These are phyloP conservation scores for Nibea albiflora DNA, from an alignment of 2,113 vertebrate genomes.

Conservation along the genomic window DNA sequence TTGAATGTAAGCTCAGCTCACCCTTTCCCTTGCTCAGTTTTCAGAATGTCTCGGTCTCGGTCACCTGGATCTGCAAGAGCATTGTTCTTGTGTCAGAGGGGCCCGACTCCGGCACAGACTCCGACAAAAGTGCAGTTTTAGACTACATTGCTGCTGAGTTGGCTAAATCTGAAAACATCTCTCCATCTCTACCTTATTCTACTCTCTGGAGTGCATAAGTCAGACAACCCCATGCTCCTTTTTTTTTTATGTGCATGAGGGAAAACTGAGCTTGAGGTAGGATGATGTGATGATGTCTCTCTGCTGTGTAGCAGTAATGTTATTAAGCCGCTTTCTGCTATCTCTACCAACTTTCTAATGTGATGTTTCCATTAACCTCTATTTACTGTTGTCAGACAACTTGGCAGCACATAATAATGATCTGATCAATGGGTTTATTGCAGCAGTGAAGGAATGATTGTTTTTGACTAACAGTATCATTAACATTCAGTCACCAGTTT, in stretches of 20 bases:
- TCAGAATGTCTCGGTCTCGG: neutral
- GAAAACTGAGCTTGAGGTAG: neutral
- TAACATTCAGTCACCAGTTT: neutral
- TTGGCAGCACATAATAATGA: neutral
- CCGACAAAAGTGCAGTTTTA: conserved; percentile 19
- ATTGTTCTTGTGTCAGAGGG: conserved; percentile 20
- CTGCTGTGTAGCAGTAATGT: neutral
- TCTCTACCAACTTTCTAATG: neutral
- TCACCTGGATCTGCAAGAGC: conserved; percentile 15
- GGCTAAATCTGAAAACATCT: neutral
- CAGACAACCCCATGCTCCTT: neutral
- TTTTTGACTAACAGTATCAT: neutral
- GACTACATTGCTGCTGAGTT: neutral
- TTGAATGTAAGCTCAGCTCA: neutral
- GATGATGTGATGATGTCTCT: neutral
- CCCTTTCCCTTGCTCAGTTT: conserved; percentile 2
- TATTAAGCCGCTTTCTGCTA: neutral
- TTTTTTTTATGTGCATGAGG: conserved; percentile 17
- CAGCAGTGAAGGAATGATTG: neutral
- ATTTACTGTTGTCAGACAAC: neutral
- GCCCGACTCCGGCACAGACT: neutral
- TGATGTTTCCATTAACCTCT: neutral
- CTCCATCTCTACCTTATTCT: neutral
- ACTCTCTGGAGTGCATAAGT: neutral
- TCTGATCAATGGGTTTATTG: neutral